phyloP scores from a whole-genome alignment of 2,113 vertebrate genomes.

The Circaetus cinerascens region DNA sequence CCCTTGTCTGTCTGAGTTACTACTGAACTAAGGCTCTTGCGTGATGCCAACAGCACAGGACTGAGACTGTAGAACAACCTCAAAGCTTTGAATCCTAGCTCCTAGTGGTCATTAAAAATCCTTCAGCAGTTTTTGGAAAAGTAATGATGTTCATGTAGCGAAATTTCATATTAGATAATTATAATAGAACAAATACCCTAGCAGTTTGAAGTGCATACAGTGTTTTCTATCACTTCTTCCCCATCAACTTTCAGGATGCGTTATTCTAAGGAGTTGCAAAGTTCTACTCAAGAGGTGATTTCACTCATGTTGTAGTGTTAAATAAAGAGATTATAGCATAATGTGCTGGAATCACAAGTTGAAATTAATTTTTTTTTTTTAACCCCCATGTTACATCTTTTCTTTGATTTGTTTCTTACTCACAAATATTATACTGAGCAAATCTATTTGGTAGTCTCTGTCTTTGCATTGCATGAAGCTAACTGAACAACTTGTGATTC shows the following conservation, averaged over 20 bases:
- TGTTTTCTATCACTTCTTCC: background rate
- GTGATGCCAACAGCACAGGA: background rate
- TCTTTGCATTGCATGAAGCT: background rate
- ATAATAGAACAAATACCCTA: background rate
- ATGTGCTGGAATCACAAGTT: background rate
- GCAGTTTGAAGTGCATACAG: background rate
- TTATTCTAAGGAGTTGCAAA: background rate
- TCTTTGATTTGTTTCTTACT: background rate
- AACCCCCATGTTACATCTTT: background rate
- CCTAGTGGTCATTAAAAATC: background rate
- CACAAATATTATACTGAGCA: background rate
- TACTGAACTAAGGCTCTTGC: background rate
- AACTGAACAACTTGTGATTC: background rate
- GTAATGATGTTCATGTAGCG: background rate
- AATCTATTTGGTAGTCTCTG: background rate
- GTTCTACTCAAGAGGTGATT: background rate
- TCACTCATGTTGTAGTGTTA: background rate
- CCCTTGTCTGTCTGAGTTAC: constrained; percentile 33
- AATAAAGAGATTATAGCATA: background rate
- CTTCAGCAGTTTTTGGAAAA: background rate
- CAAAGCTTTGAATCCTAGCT: background rate
- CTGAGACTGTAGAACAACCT: background rate
- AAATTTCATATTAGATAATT: background rate
- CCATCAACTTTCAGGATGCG: background rate
- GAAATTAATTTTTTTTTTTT: background rate